Conservation (phyloP, 2,888 invertebrate species). For the Cantharis flavilabris region DNA sequence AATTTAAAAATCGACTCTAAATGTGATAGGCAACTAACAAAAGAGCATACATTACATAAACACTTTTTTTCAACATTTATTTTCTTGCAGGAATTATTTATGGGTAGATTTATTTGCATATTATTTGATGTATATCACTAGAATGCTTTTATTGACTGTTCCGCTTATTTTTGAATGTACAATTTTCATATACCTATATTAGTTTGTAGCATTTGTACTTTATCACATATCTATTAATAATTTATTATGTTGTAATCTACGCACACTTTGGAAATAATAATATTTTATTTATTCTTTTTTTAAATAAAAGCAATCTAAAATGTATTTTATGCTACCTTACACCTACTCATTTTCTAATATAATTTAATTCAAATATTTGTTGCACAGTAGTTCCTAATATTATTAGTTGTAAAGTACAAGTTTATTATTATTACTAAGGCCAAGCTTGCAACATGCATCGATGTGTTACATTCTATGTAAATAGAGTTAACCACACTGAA, state of each 20-base stretch:
- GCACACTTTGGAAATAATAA: neutral
- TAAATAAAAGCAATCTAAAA: neutral
- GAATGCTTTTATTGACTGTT: neutral
- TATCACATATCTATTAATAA: neutral
- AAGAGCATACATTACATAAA: no score
- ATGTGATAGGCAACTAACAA: neutral
- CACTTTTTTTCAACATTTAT: no score
- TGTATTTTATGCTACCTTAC: neutral
- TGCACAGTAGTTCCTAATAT: no score
- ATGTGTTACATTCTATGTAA: no score
- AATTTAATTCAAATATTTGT: neutral
- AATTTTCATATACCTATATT: neutral
- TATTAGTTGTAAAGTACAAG: no score
- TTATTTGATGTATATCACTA: neutral
- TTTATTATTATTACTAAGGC: no score
- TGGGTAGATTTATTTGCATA: neutral
- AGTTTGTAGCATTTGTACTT: neutral
- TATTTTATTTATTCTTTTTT: neutral
- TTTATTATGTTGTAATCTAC: neutral
- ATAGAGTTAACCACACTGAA: no score
- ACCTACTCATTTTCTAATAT: neutral
- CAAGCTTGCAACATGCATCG: no score
- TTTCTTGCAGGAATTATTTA: neutral
- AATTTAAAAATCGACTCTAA: neutral
- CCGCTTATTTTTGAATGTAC: neutral